phyloP scores from a whole-genome alignment of 2,888 invertebrate species.

The Bimastos eiseni region DNA sequence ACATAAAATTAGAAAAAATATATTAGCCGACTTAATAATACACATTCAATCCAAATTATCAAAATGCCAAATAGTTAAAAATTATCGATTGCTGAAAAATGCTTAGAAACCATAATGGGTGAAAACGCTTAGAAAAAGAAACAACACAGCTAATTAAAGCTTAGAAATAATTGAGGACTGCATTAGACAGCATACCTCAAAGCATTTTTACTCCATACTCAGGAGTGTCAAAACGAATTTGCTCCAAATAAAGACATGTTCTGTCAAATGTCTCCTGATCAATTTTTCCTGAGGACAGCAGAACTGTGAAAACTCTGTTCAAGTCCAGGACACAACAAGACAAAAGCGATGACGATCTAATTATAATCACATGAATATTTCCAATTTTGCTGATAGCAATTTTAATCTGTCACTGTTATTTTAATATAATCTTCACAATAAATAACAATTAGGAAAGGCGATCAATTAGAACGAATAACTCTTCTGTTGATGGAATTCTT shows the following conservation, averaged over 20 bases:
- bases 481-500: conserved; percentile 91
- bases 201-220: conserved; percentile 33
- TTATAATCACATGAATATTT: background rate
- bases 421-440: background rate
- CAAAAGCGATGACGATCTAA: background rate
- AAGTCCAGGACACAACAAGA: conserved; percentile 31
- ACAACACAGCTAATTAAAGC: background rate
- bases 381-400: background rate
- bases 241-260: conserved; percentile 31
- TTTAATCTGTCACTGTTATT: background rate
- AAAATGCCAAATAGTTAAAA: no score
- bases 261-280: conserved; percentile 32
- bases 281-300: conserved; percentile 36
- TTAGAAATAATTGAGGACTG: background rate
- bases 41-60: background rate
- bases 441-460: no score
- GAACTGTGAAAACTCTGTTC: conserved; percentile 34
- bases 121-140: background rate
- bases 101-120: background rate
- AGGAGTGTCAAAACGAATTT: conserved; percentile 37
- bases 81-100: no score
- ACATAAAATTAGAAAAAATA: background rate
- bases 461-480: conserved; percentile 95
- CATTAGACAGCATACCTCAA: background rate
- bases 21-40: background rate